A percentile compares a stretch with the other conserved stretches of the same genome.
phyloP scores from a whole-genome alignment of 2,113 vertebrate species.

The Camelus dromedarius region DNA sequence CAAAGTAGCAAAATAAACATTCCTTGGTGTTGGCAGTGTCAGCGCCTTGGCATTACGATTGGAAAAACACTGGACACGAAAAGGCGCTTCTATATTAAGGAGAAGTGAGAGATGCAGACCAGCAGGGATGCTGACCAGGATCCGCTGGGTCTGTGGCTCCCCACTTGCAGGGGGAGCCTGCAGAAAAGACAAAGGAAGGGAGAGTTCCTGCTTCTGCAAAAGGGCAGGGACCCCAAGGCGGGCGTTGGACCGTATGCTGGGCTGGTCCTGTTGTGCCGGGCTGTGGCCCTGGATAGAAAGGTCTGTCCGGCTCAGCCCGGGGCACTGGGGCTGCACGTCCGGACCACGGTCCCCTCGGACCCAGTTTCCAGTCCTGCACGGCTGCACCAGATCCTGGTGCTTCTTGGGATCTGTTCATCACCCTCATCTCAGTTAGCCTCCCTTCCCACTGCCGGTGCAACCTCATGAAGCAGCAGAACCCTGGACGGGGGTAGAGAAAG shows the following conservation, averaged over 20 bases:
- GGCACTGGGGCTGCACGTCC: background rate
- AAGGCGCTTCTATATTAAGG: conserved; percentile 59
- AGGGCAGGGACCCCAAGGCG: background rate
- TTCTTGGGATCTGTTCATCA: too few species aligned
- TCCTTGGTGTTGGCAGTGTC: conserved; percentile 30
- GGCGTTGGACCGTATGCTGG: accelerated
- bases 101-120: background rate
- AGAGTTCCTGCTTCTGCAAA: background rate
- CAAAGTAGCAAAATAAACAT: conserved; percentile 63
- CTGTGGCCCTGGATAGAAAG: background rate
- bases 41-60: conserved; percentile 72
- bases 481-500: background rate
- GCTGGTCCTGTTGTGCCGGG: background rate
- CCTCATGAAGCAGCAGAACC: background rate
- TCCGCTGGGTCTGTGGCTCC: background rate
- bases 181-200: background rate
- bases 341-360: background rate
- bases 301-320: background rate
- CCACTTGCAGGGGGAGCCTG: background rate
- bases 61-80: conserved; percentile 62
- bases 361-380: background rate
- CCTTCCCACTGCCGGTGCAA: background rate
- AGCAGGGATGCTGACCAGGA: background rate
- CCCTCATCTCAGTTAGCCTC: background rate
- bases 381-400: background rate